A percentile compares a stretch with the other conserved stretches of the same genome.
phyloP scores from a whole-genome alignment of 2,797 vertebrate species.

The Selene dorsalis region DNA sequence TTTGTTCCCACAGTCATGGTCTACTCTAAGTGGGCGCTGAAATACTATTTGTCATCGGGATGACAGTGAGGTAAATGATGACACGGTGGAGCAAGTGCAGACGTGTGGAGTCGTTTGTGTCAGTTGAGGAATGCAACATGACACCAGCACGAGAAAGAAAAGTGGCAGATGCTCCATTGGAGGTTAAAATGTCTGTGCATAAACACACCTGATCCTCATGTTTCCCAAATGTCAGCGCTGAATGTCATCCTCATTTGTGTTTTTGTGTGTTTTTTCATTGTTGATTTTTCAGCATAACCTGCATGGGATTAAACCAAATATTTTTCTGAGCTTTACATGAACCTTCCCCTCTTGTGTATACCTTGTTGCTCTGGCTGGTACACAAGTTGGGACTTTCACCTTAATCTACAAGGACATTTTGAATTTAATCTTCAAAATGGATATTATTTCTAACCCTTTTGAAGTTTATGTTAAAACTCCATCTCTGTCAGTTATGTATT shows the following conservation, averaged over 20 bases:
- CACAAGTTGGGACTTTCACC: not conserved
- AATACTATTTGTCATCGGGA: not conserved
- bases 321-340: not conserved
- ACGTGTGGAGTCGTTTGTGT: slow-evolving; percentile 6
- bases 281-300: not conserved
- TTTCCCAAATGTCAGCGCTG: too few relatives aligned
- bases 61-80: not conserved
- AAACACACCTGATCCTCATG: not conserved
- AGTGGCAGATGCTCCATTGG: not conserved
- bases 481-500: not conserved
- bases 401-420: not conserved
- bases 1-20: not conserved
- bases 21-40: not conserved
- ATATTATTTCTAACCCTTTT: too few relatives aligned
- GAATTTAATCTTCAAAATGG: not conserved
- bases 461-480: not conserved
- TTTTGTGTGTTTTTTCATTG: too few relatives aligned
- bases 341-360: not conserved
- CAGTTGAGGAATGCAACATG: not conserved
- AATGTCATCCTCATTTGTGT: too few relatives aligned
- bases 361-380: not conserved
- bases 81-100: slow-evolving; percentile 11
- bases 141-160: not conserved
- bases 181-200: not conserved
- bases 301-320: not conserved